phyloP scores from a whole-genome alignment of 1,140 invertebrate species.

The Gonioctena quinquepunctata region DNA sequence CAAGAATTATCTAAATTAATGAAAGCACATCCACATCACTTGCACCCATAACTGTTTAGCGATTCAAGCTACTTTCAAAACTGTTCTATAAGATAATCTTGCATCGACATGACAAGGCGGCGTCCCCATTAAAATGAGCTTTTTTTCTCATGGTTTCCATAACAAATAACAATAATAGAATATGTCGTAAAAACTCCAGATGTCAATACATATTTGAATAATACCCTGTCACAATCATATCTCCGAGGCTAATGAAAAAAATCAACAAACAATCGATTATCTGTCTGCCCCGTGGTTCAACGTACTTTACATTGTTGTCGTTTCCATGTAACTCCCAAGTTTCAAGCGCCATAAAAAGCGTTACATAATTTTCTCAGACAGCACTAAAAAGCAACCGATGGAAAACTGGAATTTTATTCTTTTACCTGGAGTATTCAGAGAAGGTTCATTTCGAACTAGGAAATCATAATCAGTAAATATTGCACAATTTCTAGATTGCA shows the following conservation, averaged over 20 bases:
- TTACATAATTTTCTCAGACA: neutral
- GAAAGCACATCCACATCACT: too few relatives aligned
- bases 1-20: too few relatives aligned
- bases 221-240: neutral
- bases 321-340: neutral
- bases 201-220: neutral
- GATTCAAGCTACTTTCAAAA: neutral
- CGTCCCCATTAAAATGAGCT: neutral
- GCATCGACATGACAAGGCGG: neutral
- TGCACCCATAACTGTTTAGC: too few relatives aligned
- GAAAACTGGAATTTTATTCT: neutral
- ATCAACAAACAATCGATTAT: neutral
- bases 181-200: neutral
- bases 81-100: neutral
- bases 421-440: too few relatives aligned
- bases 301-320: conserved; percentile 7
- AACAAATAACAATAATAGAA: neutral
- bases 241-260: neutral
- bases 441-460: too few relatives aligned
- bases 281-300: neutral
- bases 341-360: neutral
- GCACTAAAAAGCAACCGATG: neutral
- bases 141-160: neutral
- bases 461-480: too few relatives aligned
- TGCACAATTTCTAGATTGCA: too few relatives aligned